Conservation (phyloP, 1,140 invertebrate genomes). For the Drosophila bocki region DNA sequence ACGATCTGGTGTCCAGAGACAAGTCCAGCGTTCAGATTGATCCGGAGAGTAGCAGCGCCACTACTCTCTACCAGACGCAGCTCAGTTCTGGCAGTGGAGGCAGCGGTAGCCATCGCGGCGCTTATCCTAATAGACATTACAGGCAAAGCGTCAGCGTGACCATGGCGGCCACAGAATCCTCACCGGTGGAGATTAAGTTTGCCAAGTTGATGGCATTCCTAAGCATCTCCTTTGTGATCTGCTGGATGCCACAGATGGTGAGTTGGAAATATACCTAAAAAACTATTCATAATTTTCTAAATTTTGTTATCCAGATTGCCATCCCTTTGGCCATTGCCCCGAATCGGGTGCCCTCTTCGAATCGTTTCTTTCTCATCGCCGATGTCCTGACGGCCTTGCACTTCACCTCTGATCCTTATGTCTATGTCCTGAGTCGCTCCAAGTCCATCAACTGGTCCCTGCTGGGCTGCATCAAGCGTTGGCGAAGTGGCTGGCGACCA, state of each 20-base stretch:
- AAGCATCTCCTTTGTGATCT: constrained; percentile 92
- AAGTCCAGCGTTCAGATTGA: constrained; percentile 67
- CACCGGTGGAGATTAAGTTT: constrained; percentile 92
- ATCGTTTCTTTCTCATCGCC: constrained; percentile 86
- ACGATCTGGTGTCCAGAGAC: constrained; percentile 74
- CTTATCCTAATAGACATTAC: constrained; percentile 64
- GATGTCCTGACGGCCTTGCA: constrained; percentile 92
- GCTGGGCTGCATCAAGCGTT: constrained; percentile 73
- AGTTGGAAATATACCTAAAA: constrained; percentile 47
- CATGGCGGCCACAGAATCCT: constrained; percentile 86
- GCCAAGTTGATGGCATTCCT: constrained; percentile 93
- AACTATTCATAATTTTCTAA: neutral
- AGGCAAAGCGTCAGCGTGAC: constrained; percentile 79
- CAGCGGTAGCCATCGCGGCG: constrained; percentile 29
- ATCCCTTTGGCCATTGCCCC: constrained; percentile 88
- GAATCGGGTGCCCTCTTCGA: constrained; percentile 59
- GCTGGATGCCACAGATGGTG: constrained; percentile 95
- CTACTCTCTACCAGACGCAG: constrained; percentile 72
- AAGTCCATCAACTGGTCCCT: constrained; percentile 79
- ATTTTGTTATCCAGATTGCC: constrained; percentile 86
- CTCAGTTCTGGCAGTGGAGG: constrained; percentile 50
- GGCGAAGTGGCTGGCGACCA: constrained; percentile 67
- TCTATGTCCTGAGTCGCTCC: constrained; percentile 91
- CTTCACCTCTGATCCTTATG: constrained; percentile 92
- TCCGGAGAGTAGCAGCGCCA: constrained; percentile 75